These are phyloP conservation scores for Microctenopoma lineatum DNA, from an alignment of 2,797 vertebrate genomes.

Conservation along the genomic window DNA sequence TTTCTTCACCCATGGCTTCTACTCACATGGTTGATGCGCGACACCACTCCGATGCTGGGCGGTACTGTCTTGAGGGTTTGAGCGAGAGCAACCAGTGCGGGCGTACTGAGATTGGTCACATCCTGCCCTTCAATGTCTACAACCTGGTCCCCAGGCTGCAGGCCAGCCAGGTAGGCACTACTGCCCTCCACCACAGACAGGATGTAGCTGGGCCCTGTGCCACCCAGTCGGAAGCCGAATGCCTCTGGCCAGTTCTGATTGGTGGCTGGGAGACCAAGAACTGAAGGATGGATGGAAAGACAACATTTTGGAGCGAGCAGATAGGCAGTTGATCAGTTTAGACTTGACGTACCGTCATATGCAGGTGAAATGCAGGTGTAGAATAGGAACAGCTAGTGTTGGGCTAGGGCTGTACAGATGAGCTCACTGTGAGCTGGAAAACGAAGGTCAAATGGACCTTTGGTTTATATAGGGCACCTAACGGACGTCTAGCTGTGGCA, in stretches of 20 bases:
- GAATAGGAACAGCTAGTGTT: conserved; percentile 16
- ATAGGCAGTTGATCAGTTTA: not conserved
- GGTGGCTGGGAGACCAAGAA: conserved; percentile 87
- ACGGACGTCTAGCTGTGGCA: conserved; percentile 2
- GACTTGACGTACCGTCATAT: not conserved
- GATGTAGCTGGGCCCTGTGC: conserved; percentile 94
- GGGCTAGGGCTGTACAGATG: conserved; percentile 15
- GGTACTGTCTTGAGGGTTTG: conserved; percentile 89
- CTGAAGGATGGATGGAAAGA: conserved; percentile 66
- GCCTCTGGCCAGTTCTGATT: conserved; percentile 97
- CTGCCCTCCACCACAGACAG: conserved; percentile 93
- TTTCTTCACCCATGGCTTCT: not conserved
- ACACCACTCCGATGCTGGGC: conserved; percentile 95
- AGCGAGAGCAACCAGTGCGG: conserved; percentile 87
- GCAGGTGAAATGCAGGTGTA: not conserved
- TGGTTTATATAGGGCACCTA: conserved; percentile 58
- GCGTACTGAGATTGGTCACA: conserved; percentile 88
- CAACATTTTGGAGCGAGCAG: not conserved
- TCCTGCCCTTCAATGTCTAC: conserved; percentile 95
- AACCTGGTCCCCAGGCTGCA: conserved; percentile 94
- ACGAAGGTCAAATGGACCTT: conserved; percentile 52
- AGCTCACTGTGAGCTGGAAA: conserved; percentile 38
- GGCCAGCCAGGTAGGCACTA: conserved; percentile 90
- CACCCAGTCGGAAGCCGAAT: conserved; percentile 93
- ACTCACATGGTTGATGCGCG: conserved; percentile 83